These are phyloP conservation scores for Lucilia sericata DNA, from an alignment of 1,140 invertebrate species.

Conservation along the genomic window DNA sequence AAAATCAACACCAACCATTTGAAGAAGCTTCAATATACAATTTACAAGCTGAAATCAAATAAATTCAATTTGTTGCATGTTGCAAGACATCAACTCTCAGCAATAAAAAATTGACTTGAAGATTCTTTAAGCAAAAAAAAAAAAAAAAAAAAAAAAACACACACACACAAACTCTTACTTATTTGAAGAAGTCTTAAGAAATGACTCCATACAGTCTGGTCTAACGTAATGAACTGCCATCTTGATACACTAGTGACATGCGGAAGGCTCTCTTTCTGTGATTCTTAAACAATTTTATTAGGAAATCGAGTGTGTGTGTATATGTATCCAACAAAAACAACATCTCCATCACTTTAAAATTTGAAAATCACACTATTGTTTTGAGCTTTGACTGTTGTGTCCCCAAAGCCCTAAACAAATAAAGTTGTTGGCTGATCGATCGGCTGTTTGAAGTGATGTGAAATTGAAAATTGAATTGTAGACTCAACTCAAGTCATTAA, in stretches of 20 bases:
- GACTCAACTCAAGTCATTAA: background rate
- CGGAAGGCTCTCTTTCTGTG: constrained; percentile 18
- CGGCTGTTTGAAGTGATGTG: background rate
- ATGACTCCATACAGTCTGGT: constrained; percentile 18
- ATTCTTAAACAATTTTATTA: background rate
- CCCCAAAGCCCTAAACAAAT: too few relatives aligned
- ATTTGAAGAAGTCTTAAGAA: background rate
- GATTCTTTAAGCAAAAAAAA: too few relatives aligned
- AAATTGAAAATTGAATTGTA: background rate
- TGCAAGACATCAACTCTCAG: background rate
- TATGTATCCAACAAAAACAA: background rate
- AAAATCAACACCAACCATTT: background rate
- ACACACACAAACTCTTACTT: too few relatives aligned
- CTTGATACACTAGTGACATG: constrained; percentile 43
- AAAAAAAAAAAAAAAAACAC: too few relatives aligned
- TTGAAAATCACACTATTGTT: constrained; percentile 5
- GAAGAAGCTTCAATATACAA: constrained; percentile 34
- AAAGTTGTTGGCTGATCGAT: background rate
- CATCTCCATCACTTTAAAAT: background rate
- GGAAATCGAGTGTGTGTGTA: background rate
- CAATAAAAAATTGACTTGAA: too few relatives aligned
- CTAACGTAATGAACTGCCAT: constrained; percentile 31
- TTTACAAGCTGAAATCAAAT: constrained; percentile 29
- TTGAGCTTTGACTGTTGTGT: background rate
- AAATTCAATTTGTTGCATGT: constrained; percentile 39